Base-by-base conservation (phyloP, 2,797 vertebrate genomes). In the Hozukius guyotensis region DNA sequence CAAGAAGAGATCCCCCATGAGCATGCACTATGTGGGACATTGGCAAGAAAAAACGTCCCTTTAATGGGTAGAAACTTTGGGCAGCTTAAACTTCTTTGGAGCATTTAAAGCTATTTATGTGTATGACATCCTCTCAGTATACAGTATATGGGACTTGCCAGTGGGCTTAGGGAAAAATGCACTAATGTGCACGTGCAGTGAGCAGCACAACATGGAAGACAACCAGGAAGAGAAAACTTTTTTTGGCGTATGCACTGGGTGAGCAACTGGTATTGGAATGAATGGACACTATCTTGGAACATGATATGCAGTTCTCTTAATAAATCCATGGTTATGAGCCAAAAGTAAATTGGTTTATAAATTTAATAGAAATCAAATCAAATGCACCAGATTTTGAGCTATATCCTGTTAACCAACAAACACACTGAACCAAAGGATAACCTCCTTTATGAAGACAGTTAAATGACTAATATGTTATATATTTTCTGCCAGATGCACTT, bases 151-250 rank as follows among this genome's bases (percentile, higher is more conserved):
- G 52, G 12, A 31, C 5, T 24, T 46, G 42, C 20, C 49, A 60
- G 8, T 46, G 42, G 42, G 42, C 42, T 46, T 32, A 10, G 27
- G 2, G 14, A 65, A 46, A 34, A 34, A 20, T 9, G 18, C 24
- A 55, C 4, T 1, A 11, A 36, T 38, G 11, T 60, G 22, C 10
- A 6, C 56, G 3, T 32, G 53, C 38, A 63, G 20, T 49, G 49
- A 71, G 27, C 16, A 57, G 5, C 56, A 57, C 29, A 67, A 67
- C 22, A 59, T 59, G 68, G 25, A 73, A 32, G 38, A 55, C 32
- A 62, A 72, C 56, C 53, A 81, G 56, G 56, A 55, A 18, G 22
- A 75, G 56, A 52, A 63, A 36, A 72, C 4, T 59, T 78, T 6
- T 74, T 74, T 46, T 55, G 71, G 74, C 36, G 1, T 25, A 24